Evolutionary conservation across 2,113 vertebrate species (phyloP).

Genomic region (rat (Rattus norvegicus)): GRCr8 NC_086028.1:3741001-3741500

Average conservation of each 20-base stretch:
- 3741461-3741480: too few species aligned
- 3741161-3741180: not conserved
- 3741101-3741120: too few species aligned
- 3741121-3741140: too few species aligned
- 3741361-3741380: not conserved
- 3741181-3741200: not conserved
- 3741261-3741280: fast-evolving
- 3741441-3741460: too few species aligned
- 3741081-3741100: not conserved
- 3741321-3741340: too few species aligned
- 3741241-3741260: not conserved
- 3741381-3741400: not conserved
- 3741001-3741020: not conserved
- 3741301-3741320: not conserved
- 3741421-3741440: too few species aligned
- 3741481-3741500: not conserved
- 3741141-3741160: not conserved
- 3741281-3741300: not conserved
- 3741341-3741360: not conserved
- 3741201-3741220: not conserved
- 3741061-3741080: not conserved
- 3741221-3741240: not conserved
- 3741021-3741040: not conserved
- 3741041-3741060: not conserved
- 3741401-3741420: too few species aligned